A percentile compares a stretch with the other conserved stretches of the same genome.
These are phyloP conservation scores for Bos indicus DNA, from an alignment of 2,113 vertebrate species.

Conservation along the genomic window DNA sequence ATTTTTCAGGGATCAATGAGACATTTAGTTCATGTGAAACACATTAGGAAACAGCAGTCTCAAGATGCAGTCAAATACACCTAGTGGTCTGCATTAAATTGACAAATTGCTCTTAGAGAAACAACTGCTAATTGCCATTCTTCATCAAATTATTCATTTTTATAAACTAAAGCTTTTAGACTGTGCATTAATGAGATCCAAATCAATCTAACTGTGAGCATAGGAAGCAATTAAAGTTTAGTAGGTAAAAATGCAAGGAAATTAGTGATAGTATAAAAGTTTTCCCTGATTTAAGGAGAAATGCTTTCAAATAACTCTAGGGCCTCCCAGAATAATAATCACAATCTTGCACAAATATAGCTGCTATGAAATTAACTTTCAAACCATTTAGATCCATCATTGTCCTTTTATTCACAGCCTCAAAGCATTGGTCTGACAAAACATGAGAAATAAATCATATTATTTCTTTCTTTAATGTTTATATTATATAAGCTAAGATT, in stretches of 20 bases:
- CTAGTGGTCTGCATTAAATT: conserved; percentile 46
- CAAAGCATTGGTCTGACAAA: background rate
- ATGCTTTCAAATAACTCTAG: conserved; percentile 43
- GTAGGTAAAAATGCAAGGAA: conserved; percentile 41
- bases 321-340: conserved; percentile 28
- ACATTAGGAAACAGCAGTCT: background rate
- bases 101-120: conserved; percentile 63
- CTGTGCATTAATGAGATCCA: conserved; percentile 44
- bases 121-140: conserved; percentile 61
- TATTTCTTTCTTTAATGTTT: background rate
- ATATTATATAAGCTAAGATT: background rate
- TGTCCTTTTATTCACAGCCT: conserved; percentile 27
- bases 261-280: conserved; percentile 41
- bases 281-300: conserved; percentile 46
- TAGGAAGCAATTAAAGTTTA: conserved; percentile 64
- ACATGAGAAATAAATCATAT: background rate
- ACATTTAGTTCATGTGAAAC: conserved; percentile 36
- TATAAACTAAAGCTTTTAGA: conserved; percentile 64
- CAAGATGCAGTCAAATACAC: conserved; percentile 33
- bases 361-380: conserved; percentile 39
- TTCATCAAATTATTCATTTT: conserved; percentile 74
- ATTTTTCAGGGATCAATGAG: conserved; percentile 27
- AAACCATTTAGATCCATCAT: conserved; percentile 18
- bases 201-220: conserved; percentile 47
- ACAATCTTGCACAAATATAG: background rate